Conservation (phyloP, 2,797 vertebrate genomes). For the Uromys caudimaculatus region DNA sequence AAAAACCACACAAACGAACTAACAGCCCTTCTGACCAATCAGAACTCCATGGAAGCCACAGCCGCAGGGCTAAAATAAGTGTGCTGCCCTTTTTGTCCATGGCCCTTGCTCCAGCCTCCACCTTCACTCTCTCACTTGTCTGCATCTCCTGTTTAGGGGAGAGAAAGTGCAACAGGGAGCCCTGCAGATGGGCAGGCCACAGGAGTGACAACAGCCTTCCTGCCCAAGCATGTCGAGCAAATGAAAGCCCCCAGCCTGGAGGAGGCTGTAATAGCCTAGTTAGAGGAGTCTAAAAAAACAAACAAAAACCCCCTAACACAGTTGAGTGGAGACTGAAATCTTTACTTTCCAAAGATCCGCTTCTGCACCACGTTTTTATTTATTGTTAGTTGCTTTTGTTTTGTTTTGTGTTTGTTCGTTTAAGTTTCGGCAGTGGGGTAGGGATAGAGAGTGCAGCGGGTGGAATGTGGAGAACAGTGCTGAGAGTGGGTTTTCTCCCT, state of each 20-base stretch:
- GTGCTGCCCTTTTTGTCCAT: background rate
- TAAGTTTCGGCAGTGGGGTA: no score
- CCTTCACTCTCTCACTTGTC: background rate
- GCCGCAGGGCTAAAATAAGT: conserved; percentile 19
- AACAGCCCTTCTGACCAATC: conserved; percentile 48
- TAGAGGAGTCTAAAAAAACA: background rate
- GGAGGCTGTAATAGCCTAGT: background rate
- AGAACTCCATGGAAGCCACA: background rate
- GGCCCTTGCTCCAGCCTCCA: conserved; percentile 39
- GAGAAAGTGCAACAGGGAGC: background rate
- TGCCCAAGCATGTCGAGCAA: background rate
- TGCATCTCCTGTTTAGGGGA: background rate
- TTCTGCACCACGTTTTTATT: background rate
- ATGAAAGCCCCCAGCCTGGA: conserved; percentile 39
- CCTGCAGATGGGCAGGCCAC: background rate
- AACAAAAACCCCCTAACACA: background rate
- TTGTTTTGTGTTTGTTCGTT: background rate
- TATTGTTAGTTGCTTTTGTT: background rate
- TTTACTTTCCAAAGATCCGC: background rate
- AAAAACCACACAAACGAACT: conserved; percentile 73
- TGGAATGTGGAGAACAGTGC: background rate
- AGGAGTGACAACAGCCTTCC: conserved; percentile 1
- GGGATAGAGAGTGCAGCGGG: no score
- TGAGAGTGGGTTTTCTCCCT: background rate
- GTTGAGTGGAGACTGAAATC: background rate